These are phyloP conservation scores for Myotis myotis DNA, from an alignment of 2,797 vertebrate species.

Conservation along the genomic window DNA sequence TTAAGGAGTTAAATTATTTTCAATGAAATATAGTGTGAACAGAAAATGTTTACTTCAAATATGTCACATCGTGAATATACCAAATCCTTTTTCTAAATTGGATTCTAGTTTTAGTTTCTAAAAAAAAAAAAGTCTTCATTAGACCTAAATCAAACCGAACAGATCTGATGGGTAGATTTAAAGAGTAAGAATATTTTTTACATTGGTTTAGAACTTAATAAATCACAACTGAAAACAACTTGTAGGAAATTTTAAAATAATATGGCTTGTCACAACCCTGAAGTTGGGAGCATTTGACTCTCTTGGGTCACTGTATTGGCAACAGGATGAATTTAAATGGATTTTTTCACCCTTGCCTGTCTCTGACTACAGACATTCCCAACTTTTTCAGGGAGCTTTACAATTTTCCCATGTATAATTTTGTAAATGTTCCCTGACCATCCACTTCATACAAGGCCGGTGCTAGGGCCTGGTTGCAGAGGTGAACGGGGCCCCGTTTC, in stretches of 20 bases:
- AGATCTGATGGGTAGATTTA: conserved; percentile 1
- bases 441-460: background rate
- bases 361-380: background rate
- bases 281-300: background rate
- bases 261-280: background rate
- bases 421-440: background rate
- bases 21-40: background rate
- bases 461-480: background rate
- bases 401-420: background rate
- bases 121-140: background rate
- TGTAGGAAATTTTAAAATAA: background rate
- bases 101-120: conserved; percentile 18
- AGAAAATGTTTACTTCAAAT: background rate
- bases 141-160: background rate
- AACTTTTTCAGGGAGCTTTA: background rate
- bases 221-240: background rate
- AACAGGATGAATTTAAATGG: conserved; percentile 12
- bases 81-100: conserved; percentile 25
- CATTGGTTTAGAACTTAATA: background rate
- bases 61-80: background rate
- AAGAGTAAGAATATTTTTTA: background rate
- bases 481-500: background rate
- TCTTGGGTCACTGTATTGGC: background rate
- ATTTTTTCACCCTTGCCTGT: background rate
- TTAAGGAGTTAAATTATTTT: conserved; percentile 26